phyloP scores from a whole-genome alignment of 2,113 vertebrate genomes.

The Circaetus cinerascens region DNA sequence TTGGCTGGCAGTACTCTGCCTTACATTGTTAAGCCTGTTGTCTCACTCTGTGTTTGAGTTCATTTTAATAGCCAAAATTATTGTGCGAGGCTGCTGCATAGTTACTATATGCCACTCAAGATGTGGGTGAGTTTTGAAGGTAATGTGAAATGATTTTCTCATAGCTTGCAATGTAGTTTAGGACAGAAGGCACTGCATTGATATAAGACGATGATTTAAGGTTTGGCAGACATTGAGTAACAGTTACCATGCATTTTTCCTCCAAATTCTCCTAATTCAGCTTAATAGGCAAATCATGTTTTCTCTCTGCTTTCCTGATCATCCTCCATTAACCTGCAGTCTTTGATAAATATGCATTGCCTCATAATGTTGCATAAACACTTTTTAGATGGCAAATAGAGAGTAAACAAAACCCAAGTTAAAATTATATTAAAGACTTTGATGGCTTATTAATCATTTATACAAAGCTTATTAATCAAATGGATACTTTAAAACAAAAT shows the following conservation, averaged over 20 bases:
- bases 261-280: constrained; percentile 26
- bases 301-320: constrained; percentile 33
- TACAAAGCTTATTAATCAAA: constrained; percentile 26
- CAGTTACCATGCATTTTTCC: constrained; percentile 36
- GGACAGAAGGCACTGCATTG: background rate
- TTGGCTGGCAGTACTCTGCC: background rate
- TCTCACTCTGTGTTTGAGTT: background rate
- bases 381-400: constrained; percentile 41
- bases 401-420: constrained; percentile 44
- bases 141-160: background rate
- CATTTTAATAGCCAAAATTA: background rate
- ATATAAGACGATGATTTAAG: constrained; percentile 35
- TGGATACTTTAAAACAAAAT: background rate
- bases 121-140: background rate
- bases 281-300: constrained; percentile 44
- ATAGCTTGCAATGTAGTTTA: background rate
- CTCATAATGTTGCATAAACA: constrained; percentile 56
- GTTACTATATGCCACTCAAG: background rate
- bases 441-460: constrained; percentile 45
- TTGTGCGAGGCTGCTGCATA: background rate
- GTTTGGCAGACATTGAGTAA: constrained; percentile 14
- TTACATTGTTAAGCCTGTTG: background rate
- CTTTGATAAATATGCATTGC: constrained; percentile 40
- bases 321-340: constrained; percentile 44
- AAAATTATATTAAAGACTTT: constrained; percentile 35